Conservation (phyloP, 2,113 vertebrate genomes). For the Crotalus horridus region DNA sequence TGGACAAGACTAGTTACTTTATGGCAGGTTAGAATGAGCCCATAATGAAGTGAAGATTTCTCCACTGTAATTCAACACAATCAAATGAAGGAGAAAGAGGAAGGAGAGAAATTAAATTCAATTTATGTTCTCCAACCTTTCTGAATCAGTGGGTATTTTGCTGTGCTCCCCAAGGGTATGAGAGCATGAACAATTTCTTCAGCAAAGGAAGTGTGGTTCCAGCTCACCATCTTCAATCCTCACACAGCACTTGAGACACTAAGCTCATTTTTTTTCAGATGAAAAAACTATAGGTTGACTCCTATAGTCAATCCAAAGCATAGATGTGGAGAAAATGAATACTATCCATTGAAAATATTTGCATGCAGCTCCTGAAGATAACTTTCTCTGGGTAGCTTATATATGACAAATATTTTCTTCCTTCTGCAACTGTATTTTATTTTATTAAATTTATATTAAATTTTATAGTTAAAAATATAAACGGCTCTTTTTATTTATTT, state of each 20-base stretch:
- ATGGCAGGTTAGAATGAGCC: background rate
- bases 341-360: background rate
- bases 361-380: background rate
- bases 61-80: background rate
- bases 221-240: background rate
- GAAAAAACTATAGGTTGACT: background rate
- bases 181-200: background rate
- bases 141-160: background rate
- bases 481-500: background rate
- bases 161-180: background rate
- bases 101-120: background rate
- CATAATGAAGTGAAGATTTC: background rate
- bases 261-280: background rate
- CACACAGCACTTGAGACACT: background rate
- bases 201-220: background rate
- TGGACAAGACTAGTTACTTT: background rate
- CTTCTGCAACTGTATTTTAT: background rate
- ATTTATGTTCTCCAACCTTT: background rate
- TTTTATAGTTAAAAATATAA: background rate
- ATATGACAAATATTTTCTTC: background rate
- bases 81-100: background rate
- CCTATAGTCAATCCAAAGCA: background rate
- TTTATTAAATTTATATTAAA: background rate
- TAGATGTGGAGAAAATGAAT: background rate
- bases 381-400: background rate